Base-by-base conservation (phyloP, 2,888 invertebrate species). In the Acrobasis consociella region DNA sequence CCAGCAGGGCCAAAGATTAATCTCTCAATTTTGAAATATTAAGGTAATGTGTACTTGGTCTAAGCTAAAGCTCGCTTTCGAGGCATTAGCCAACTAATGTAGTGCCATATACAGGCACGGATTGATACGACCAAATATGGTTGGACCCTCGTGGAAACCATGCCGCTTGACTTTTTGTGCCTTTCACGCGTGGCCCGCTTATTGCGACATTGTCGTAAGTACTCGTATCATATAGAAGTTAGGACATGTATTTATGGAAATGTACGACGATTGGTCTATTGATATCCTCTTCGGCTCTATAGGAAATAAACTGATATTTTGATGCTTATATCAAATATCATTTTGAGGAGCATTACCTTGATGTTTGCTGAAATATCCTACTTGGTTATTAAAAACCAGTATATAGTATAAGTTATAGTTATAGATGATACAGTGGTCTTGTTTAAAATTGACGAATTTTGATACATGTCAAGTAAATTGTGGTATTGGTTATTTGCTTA, bases 71-170 rank as follows among this genome's bases (percentile, higher is more conserved):
- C 64, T 66, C 50, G 58, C 59, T 64, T 50, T 62, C 59, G 37
- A 60, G 55, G 38, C 53, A 55, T 66, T 69, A 64, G 65, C 72
- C 71, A 67, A 74, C 74, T 68, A 68, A 71, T 76, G 74, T 74
- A 77, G 73, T 67, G 67, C 82, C 76, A 65, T 73, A 68, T 77
- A 83, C 70, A 83, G 83, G 66, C 65, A 64, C 66, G 73, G 75
- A 77, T 77, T 74, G 76, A 77, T 72, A 68, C 71, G 69, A 68
- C 87, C 84, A 81, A 83, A 85, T 85, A 86, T 69, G 86, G 89
- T 66, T 69, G 72, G 69, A 67, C 72, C 69, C 74, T 74, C 83
- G 85, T 85, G 87, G 85, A 84, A 89, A 87, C 84, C 83, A 83
- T 85, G 87, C 73, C 86, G 77, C 64, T 67, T 62, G 70, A 72